These are phyloP conservation scores for human (Homo sapiens) DNA, from an alignment of 2,113 vertebrate genomes.

Conservation along the genomic window GRCh38 chr9:18663501-18664000, in stretches of 20 bases:
- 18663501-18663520: conserved; percentile 46
- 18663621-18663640: not conserved
- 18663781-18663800: conserved; percentile 54
- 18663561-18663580: not conserved
- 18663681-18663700: not conserved
- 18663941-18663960: conserved; percentile 47
- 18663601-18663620: not conserved
- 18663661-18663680: conserved; percentile 10
- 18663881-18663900: conserved; percentile 61
- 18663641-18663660: not conserved
- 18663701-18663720: not conserved
- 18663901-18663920: conserved; percentile 1
- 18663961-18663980: conserved; percentile 66
- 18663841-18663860: conserved; percentile 41
- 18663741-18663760: not conserved
- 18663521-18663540: not conserved
- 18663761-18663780: conserved; percentile 43
- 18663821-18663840: conserved; percentile 22
- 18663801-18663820: not conserved
- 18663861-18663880: conserved; percentile 24
- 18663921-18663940: conserved; percentile 44
- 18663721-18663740: not conserved
- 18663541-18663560: not conserved
- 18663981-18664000: conserved; percentile 44
- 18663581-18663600: not conserved